Conservation (phyloP, 1,140 invertebrate species). For the Pogonognathellus flavescens region DNA sequence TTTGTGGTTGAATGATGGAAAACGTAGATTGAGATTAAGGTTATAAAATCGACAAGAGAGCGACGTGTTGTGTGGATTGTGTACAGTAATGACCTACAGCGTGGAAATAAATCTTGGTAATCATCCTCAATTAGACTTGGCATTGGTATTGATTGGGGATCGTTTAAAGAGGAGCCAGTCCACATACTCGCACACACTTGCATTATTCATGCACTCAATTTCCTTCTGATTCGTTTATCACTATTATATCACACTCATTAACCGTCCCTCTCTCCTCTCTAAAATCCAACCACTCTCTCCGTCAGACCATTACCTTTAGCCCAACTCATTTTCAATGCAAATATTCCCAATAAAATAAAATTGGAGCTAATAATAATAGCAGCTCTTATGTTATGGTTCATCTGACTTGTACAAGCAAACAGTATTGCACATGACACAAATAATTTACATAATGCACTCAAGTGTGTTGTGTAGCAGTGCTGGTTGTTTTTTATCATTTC, state of each 20-base stretch:
- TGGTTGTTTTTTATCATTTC: too few relatives aligned
- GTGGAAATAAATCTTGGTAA: background rate
- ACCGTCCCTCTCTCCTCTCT: too few relatives aligned
- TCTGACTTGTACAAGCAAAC: too few relatives aligned
- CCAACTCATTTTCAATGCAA: too few relatives aligned
- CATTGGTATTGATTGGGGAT: constrained; percentile 22
- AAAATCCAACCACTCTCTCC: too few relatives aligned
- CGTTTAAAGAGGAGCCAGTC: constrained; percentile 29
- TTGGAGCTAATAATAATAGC: too few relatives aligned
- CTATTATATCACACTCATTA: background rate
- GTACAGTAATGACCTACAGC: constrained; percentile 1
- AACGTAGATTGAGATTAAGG: background rate
- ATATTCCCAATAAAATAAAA: too few relatives aligned
- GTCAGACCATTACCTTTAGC: too few relatives aligned
- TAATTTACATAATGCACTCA: too few relatives aligned
- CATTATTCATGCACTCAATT: background rate
- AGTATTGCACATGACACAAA: too few relatives aligned
- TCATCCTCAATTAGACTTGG: constrained; percentile 24
- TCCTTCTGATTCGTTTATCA: background rate
- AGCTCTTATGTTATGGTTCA: too few relatives aligned
- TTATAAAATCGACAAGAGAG: background rate
- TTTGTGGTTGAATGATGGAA: background rate
- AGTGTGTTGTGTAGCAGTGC: too few relatives aligned
- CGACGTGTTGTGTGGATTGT: background rate
- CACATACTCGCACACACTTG: background rate